Percentiles rank a stretch among this genome's conserved stretches.
Evolutionary conservation across 2,113 vertebrate species (phyloP).

Genomic region (Gila orcuttii): DNA sequence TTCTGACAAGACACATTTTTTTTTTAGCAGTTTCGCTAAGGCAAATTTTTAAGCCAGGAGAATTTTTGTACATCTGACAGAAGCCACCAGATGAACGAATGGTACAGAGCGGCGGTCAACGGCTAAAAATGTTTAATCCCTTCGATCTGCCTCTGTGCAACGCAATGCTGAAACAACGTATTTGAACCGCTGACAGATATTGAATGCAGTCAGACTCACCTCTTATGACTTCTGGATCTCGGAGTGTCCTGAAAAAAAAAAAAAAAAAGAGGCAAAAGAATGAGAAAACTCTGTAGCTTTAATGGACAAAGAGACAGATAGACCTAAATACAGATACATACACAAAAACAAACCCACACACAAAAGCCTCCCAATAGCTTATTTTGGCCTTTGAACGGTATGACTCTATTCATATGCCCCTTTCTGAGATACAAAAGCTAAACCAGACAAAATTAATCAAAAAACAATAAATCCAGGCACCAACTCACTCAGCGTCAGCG

Average conservation of each 20-base stretch:
- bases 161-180: neutral
- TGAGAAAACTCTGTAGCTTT: neutral
- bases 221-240: slow-evolving; percentile 85
- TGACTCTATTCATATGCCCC: neutral
- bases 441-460: neutral
- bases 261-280: slow-evolving; percentile 53
- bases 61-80: neutral
- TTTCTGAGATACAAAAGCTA: slow-evolving; percentile 11
- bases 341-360: neutral
- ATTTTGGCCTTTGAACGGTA: neutral
- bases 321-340: neutral
- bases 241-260: slow-evolving; percentile 82
- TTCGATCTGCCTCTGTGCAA: neutral
- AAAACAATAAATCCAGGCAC: neutral
- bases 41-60: neutral
- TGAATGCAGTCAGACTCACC: slow-evolving; percentile 76
- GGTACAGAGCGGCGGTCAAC: neutral
- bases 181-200: neutral
- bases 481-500: neutral
- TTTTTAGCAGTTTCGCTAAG: neutral
- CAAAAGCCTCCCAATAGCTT: neutral
- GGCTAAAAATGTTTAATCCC: neutral
- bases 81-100: neutral
- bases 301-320: neutral
- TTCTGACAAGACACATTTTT: slow-evolving; percentile 8